phyloP scores from a whole-genome alignment of 2,113 vertebrate species.

The western clawed frog (Xenopus tropicalis) region UCB_Xtro_10.0 CM004446.2:76769001-76769500 shows the following conservation, averaged over 20 bases:
- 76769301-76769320: too few relatives aligned
- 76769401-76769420: too few relatives aligned
- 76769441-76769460: too few relatives aligned
- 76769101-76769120: slow-evolving; percentile 30
- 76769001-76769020: not conserved
- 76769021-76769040: not conserved
- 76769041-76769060: not conserved
- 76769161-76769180: slow-evolving; percentile 3
- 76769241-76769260: not conserved
- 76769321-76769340: too few relatives aligned
- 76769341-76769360: too few relatives aligned
- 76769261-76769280: too few relatives aligned
- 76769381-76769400: too few relatives aligned
- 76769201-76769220: slow-evolving; percentile 19
- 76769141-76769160: not conserved
- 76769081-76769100: slow-evolving; percentile 8
- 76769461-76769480: too few relatives aligned
- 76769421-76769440: too few relatives aligned
- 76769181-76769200: not conserved
- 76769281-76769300: too few relatives aligned
- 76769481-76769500: too few relatives aligned
- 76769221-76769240: not conserved
- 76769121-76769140: slow-evolving; percentile 41
- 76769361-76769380: too few relatives aligned
- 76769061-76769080: not conserved